Percentiles rank a stretch among this genome's conserved stretches.
Conservation (phyloP, 2,113 vertebrate genomes). For the Paraplagusia blochii region DNA sequence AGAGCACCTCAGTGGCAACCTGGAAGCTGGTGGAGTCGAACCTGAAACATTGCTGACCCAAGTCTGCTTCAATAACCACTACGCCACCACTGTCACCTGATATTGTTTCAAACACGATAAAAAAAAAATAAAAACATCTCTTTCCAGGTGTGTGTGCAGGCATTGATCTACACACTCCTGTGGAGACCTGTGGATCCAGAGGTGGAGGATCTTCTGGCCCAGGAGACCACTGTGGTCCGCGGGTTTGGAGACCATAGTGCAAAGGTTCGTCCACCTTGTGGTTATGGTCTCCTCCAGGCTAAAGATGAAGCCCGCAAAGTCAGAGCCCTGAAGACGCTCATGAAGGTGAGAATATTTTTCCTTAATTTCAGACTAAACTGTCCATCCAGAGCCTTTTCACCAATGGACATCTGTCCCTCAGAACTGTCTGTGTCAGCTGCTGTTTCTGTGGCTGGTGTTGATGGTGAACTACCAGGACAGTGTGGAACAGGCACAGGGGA, state of each 20-base stretch:
- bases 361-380: background rate
- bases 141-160: constrained; percentile 71
- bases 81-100: too few species aligned
- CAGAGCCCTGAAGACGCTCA: constrained; percentile 63
- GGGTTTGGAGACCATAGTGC: constrained; percentile 34
- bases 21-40: too few species aligned
- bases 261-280: constrained; percentile 72
- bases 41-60: too few species aligned
- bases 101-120: too few species aligned
- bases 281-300: constrained; percentile 78
- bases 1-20: too few species aligned
- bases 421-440: constrained; percentile 72
- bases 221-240: constrained; percentile 66
- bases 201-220: constrained; percentile 71
- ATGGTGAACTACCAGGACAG: constrained; percentile 78
- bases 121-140: background rate
- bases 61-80: too few species aligned
- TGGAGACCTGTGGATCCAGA: constrained; percentile 77
- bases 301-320: constrained; percentile 79
- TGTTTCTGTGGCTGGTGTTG: constrained; percentile 77
- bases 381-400: background rate
- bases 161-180: constrained; percentile 63
- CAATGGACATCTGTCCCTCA: constrained; percentile 10
- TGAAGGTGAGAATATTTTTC: constrained; percentile 65
- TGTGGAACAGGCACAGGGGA: constrained; percentile 61